Evolutionary conservation across 2,113 vertebrate species (phyloP), one percentile per base, ranked within the genome.

Genomic region (Enhydra lutris): DNA sequence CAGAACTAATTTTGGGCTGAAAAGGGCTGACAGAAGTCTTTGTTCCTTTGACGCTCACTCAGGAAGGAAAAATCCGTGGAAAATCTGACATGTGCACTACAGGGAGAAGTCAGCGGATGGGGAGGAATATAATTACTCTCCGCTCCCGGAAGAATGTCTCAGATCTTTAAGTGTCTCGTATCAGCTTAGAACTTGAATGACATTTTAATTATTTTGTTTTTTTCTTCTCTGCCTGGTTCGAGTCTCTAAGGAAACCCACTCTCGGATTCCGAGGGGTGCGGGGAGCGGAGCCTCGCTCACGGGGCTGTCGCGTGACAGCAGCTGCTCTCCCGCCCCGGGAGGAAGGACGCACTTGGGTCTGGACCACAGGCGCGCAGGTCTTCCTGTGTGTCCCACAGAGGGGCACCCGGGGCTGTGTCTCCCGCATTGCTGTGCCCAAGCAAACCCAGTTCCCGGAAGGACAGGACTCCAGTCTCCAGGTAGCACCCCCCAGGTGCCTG

Each of bases 11-110:
- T 98, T 98, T 98, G 98, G 98, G 96, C 98, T 98, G 98, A 98
- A 98, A 98, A 98, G 97, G 98, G 94, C 98, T 99, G 97, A 99
- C 99, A 98, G 98, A 98, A 97, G 18, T 96, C 98, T 99, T 99
- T 99, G 98, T 99, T 99, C 98, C 98, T 96, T 96, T 98, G 98
- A 99, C 98, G 98, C 98, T 98, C 97, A 96, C 97, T 98, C 98
- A 97, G 97, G 96, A 97, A 97, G 95, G 20, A 93, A 95, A 94
- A 59, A 89, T 83, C 97, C 94, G 85, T 98, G 98, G 98, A 98
- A 98, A 98, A 98, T 98, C 97, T 98, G 98, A 98, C 98, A 98
- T 98, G 95, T 98, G 98, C 98, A 97, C 98, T 97, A 97, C 97
- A 87, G 97, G 98, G 98, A 98, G 98, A 97, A 98, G 97, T 98